These are phyloP conservation scores for Zaprionus taronus DNA, from an alignment of 1,140 invertebrate genomes.

Conservation along the genomic window DNA sequence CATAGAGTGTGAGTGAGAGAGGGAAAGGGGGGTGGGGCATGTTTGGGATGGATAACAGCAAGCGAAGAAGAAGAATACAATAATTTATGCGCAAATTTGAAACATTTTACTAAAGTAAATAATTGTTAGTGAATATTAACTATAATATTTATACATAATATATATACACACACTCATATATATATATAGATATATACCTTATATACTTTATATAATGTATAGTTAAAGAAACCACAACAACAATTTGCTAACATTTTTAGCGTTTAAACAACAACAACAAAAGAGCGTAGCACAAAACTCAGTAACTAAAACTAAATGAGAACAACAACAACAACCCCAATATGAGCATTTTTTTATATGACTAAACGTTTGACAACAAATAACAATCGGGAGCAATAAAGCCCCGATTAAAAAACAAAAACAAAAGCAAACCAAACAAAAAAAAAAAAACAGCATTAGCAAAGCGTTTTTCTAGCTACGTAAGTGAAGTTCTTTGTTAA, in stretches of 20 bases:
- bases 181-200: conserved; percentile 48
- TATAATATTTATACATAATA: conserved; percentile 59
- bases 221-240: conserved; percentile 60
- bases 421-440: neutral
- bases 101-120: conserved; percentile 82
- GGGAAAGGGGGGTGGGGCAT: too few relatives aligned
- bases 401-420: conserved; percentile 9
- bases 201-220: conserved; percentile 71
- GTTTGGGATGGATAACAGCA: conserved; percentile 3
- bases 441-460: conserved; percentile 51
- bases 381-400: conserved; percentile 10
- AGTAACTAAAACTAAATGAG: conserved; percentile 45
- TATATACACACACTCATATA: conserved; percentile 23
- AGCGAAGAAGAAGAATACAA: conserved; percentile 64
- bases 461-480: conserved; percentile 69
- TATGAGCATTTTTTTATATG: conserved; percentile 61
- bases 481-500: conserved; percentile 51
- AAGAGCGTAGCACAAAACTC: conserved; percentile 71
- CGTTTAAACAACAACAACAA: conserved; percentile 48
- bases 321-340: conserved; percentile 33
- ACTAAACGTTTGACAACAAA: conserved; percentile 39
- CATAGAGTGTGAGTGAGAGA: neutral
- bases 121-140: conserved; percentile 82
- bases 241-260: conserved; percentile 70
- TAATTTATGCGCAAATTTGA: conserved; percentile 82